phyloP scores from a whole-genome alignment of 2,113 vertebrate species.

The Odontophorus gujanensis region DNA sequence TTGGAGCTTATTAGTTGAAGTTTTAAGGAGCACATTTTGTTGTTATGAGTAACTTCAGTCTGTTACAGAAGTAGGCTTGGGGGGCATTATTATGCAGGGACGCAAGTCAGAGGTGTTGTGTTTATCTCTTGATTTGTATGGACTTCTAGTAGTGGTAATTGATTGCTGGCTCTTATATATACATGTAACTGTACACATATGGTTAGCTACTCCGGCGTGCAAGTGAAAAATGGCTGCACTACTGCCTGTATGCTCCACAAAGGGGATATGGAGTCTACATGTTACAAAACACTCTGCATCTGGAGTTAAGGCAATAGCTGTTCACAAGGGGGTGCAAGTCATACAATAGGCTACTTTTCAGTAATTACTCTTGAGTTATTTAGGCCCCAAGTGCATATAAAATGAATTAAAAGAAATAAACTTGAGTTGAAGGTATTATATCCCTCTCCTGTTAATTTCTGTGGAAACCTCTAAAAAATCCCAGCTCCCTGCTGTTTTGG shows the following conservation, averaged over 20 bases:
- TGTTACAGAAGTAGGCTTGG: background rate
- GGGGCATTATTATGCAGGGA: background rate
- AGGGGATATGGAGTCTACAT: background rate
- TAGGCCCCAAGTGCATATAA: conserved; percentile 65
- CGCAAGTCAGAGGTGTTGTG: background rate
- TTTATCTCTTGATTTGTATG: background rate
- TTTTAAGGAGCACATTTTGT: background rate
- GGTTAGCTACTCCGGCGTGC: conserved; percentile 2
- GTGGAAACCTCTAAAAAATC: conserved; percentile 64
- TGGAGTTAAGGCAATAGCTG: conserved; percentile 64
- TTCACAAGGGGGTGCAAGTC: conserved; percentile 63
- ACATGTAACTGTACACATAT: background rate
- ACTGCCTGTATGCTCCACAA: conserved; percentile 10
- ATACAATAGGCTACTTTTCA: conserved; percentile 63
- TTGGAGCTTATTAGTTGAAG: conserved; percentile 19
- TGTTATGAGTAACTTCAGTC: background rate
- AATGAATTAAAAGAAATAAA: conserved; percentile 74
- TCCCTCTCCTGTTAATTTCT: conserved; percentile 59
- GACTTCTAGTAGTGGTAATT: conserved; percentile 2
- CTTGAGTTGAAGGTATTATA: conserved; percentile 67
- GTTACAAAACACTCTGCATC: conserved; percentile 51
- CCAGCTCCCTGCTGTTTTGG: conserved; percentile 56
- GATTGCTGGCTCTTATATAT: background rate
- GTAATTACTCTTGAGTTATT: conserved; percentile 67
- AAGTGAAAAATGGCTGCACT: conserved; percentile 26